Percentiles rank a stretch among this genome's conserved stretches.
Conservation (phyloP, 2,888 invertebrate species). For the Cephus pygmeus region DNA sequence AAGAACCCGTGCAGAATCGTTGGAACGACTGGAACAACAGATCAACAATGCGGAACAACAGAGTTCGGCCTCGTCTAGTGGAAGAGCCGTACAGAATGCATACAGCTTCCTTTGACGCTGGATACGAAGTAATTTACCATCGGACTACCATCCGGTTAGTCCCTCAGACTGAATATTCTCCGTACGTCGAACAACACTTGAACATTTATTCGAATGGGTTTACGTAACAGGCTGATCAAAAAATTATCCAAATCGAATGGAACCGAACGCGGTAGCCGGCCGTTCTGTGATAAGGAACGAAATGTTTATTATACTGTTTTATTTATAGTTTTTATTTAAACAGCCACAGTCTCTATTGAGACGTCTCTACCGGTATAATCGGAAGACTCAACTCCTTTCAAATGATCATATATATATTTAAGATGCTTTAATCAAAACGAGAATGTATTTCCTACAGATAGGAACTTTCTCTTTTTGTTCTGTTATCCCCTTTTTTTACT, state of each 20-base stretch:
- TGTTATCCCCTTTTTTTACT: neutral
- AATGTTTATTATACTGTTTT: constrained; percentile 5
- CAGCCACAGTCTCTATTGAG: neutral
- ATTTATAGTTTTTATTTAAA: neutral
- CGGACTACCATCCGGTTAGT: constrained; percentile 53
- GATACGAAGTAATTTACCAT: constrained; percentile 53
- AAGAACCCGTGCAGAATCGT: constrained; percentile 80
- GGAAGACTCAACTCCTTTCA: neutral
- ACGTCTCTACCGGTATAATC: neutral
- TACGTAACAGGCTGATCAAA: neutral
- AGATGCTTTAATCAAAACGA: neutral
- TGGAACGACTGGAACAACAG: constrained; percentile 76
- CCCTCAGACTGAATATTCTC: constrained; percentile 47
- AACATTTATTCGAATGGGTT: neutral
- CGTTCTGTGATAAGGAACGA: constrained; percentile 3
- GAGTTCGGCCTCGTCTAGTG: constrained; percentile 55
- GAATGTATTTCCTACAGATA: neutral
- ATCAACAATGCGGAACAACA: constrained; percentile 50
- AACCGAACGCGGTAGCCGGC: neutral
- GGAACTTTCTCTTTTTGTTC: neutral
- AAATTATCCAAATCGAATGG: neutral
- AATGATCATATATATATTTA: neutral
- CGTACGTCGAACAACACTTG: neutral
- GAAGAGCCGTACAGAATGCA: constrained; percentile 73
- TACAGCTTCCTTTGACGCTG: constrained; percentile 73